Base-by-base conservation (phyloP, 2,113 vertebrate species). In the Ceyx cyanopectus region DNA sequence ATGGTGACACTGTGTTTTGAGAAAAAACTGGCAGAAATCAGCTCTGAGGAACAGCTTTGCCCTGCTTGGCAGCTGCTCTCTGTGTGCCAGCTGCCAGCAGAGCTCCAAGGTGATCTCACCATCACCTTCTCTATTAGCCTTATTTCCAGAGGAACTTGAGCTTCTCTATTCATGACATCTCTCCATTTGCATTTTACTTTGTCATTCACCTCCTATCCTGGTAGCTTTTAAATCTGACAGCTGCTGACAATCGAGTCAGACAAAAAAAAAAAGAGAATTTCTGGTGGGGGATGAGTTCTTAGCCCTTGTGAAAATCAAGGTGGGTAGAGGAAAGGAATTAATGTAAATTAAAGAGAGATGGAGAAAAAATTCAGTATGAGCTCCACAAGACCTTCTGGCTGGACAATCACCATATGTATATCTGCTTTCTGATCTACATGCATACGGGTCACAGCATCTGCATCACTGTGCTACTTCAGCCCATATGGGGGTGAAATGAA, bases 71-170 rank as follows among this genome's bases (percentile, higher is more conserved):
- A 92, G 30, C 60, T 43, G 32, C 0, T 1, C 40, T 63, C 37
- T 58, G 75, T 80, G 41, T 29, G 46, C 18, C 2, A 7, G 57
- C 18, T 87, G 70, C 50, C 32, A 3, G 54, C 5, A 2, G 61
- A 92, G 16, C 81, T 83, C 60, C 46, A 87, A 85, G 32, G 72
- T 83, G 76, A 85, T 90, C 67, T 86, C 73, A 81, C 29, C 62
- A 82, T 60, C 61, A 46, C 40, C 68, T 80, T 89, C 63, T 80
- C 41, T 77, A 83, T 85, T 51, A 67, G 26, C 12, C 20, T 90
- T 32, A 63, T 78, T 94, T 95, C 65, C 89, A 56, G 56, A 81
- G 65, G 80, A 90, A 74, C 37, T 30, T 67, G 51, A 86, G 73
- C 57, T 92, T 84, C 66, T 85, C 53, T 74, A 10, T 43, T 62